A percentile compares a stretch with the other conserved stretches of the same genome.
These are phyloP conservation scores for Troides aeacus DNA, from an alignment of 2,888 invertebrate genomes.

Conservation along the genomic window DNA sequence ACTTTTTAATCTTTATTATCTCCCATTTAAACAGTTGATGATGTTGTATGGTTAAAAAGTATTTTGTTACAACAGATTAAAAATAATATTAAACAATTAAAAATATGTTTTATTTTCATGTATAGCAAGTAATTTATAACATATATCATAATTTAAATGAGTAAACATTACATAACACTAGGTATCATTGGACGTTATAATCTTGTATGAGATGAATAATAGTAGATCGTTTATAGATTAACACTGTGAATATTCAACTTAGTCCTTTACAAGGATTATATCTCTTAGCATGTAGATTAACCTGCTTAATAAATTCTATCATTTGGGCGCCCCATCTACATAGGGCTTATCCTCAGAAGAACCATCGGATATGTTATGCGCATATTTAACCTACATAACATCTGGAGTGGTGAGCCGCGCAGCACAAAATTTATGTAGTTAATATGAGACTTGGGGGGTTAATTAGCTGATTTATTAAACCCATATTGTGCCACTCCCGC, in stretches of 20 bases:
- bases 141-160: too few relatives aligned
- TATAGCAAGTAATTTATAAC: not conserved
- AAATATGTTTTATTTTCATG: not conserved
- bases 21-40: not conserved
- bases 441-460: conserved; percentile 73
- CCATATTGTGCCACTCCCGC: conserved; percentile 61
- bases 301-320: conserved; percentile 28
- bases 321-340: conserved; percentile 20
- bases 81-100: not conserved
- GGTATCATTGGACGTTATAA: too few relatives aligned
- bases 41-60: not conserved
- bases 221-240: not conserved
- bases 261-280: conserved; percentile 11
- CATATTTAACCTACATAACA: conserved; percentile 67
- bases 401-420: conserved; percentile 61
- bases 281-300: conserved; percentile 24
- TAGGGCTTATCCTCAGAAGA: conserved; percentile 33
- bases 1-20: not conserved
- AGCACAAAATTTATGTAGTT: conserved; percentile 76
- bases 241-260: conserved; percentile 6
- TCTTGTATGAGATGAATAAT: not conserved
- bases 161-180: too few relatives aligned
- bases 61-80: not conserved
- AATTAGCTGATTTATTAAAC: conserved; percentile 76
- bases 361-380: conserved; percentile 50